Evolutionary conservation across 2,888 invertebrate genomes (phyloP).

Genomic region (Tryphoninae sp.): DNA sequence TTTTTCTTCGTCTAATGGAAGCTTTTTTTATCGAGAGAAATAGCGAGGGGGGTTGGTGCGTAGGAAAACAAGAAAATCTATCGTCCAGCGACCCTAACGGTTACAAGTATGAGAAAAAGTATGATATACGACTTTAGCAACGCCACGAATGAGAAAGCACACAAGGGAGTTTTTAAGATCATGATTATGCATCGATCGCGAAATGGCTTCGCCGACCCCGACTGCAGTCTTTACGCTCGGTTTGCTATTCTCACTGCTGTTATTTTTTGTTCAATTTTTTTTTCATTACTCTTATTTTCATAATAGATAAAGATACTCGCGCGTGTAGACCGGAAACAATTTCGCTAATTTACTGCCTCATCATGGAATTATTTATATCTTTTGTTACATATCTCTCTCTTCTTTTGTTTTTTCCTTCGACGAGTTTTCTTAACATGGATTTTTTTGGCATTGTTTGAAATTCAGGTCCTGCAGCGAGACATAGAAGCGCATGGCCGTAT

Average conservation of each 20-base stretch:
- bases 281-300: neutral
- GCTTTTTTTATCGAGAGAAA: slow-evolving; percentile 33
- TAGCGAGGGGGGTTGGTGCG: slow-evolving; percentile 4
- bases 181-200: slow-evolving; percentile 63
- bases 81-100: slow-evolving; percentile 56
- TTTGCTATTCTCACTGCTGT: slow-evolving; percentile 29
- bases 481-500: slow-evolving; percentile 95
- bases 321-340: slow-evolving; percentile 30
- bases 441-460: slow-evolving; percentile 81
- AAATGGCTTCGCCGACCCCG: slow-evolving; percentile 44
- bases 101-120: slow-evolving; percentile 45
- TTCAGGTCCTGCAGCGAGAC: slow-evolving; percentile 94
- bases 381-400: neutral
- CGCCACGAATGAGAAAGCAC: slow-evolving; percentile 54
- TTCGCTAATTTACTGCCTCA: slow-evolving; percentile 11
- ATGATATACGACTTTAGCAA: neutral
- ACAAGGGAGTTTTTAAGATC: slow-evolving; percentile 60
- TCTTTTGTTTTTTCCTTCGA: neutral
- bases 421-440: slow-evolving; percentile 24
- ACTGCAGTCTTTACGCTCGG: slow-evolving; percentile 38
- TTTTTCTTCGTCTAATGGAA: slow-evolving; percentile 9
- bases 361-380: slow-evolving; percentile 1
- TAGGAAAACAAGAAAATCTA: slow-evolving; percentile 25
- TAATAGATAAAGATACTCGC: neutral
- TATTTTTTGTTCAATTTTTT: slow-evolving; percentile 21